Conservation (phyloP, 1,140 invertebrate species). For the Cydia pomonella region DNA sequence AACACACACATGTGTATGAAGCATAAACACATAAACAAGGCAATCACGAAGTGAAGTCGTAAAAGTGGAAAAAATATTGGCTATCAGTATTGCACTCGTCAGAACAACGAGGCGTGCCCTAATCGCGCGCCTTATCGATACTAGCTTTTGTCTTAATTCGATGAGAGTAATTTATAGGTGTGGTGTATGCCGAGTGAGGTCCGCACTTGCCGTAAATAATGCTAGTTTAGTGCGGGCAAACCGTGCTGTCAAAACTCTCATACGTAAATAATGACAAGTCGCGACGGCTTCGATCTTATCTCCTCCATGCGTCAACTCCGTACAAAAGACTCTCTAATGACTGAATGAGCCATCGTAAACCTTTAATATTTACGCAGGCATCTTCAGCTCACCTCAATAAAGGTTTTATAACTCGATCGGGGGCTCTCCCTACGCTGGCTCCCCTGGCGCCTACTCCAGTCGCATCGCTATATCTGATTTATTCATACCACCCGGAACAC, state of each 20-base stretch:
- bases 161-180: conserved; percentile 69
- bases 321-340: conserved; percentile 73
- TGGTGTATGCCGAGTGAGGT: conserved; percentile 43
- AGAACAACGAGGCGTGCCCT: conserved; percentile 64
- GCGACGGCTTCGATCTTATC: conserved; percentile 67
- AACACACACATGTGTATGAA: conserved; percentile 26
- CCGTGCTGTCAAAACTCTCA: conserved; percentile 69
- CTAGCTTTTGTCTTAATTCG: conserved; percentile 76
- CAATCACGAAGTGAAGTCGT: conserved; percentile 57
- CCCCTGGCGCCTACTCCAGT: conserved; percentile 65
- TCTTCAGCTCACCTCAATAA: conserved; percentile 70
- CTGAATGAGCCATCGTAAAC: conserved; percentile 74
- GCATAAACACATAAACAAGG: conserved; percentile 39
- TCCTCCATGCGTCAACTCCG: conserved; percentile 60
- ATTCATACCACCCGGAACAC: conserved; percentile 76
- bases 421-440: conserved; percentile 48
- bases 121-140: conserved; percentile 66
- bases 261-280: conserved; percentile 74
- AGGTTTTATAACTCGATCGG: conserved; percentile 68
- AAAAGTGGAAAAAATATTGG: conserved; percentile 66
- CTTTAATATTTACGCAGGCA: conserved; percentile 73
- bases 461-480: conserved; percentile 74
- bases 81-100: conserved; percentile 61
- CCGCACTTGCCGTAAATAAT: conserved; percentile 70
- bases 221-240: conserved; percentile 61